Conservation (phyloP, 2,888 invertebrate species). For the Rutpela maculata region DNA sequence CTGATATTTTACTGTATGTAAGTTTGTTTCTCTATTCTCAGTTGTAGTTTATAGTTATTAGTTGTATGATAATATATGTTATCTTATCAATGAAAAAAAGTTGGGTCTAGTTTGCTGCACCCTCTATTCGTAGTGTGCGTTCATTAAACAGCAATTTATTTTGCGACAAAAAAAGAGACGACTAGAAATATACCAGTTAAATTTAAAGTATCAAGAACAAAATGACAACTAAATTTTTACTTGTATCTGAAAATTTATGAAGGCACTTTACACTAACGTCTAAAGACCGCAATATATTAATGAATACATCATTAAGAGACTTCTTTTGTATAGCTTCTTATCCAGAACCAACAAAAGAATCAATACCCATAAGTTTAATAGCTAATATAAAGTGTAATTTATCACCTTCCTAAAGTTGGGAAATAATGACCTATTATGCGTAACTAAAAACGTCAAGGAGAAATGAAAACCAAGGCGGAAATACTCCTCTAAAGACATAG, state of each 20-base stretch:
- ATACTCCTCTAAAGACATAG: not conserved
- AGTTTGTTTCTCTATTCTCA: too few relatives aligned
- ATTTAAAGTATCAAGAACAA: too few relatives aligned
- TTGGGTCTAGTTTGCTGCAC: too few relatives aligned
- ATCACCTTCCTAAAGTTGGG: slow-evolving; percentile 5
- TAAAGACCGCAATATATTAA: not conserved
- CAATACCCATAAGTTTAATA: slow-evolving; percentile 21
- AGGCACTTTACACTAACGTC: not conserved
- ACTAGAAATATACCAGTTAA: too few relatives aligned
- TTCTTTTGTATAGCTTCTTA: not conserved
- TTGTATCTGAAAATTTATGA: not conserved
- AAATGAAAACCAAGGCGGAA: not conserved
- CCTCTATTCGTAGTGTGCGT: too few relatives aligned
- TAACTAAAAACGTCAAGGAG: not conserved
- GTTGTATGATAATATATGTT: too few relatives aligned
- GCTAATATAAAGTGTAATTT: slow-evolving; percentile 24
- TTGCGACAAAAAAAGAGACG: too few relatives aligned
- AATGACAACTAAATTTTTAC: not conserved
- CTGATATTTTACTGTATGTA: too few relatives aligned
- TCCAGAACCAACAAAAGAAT: not conserved
- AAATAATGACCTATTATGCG: slow-evolving; percentile 24
- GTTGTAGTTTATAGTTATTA: too few relatives aligned
- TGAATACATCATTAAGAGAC: slow-evolving; percentile 17
- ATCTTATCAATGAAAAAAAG: too few relatives aligned
- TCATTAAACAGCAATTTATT: too few relatives aligned